Evolutionary conservation across 1,140 invertebrate species (phyloP), one percentile per base, ranked within the genome.

Genomic region (Dermatophagoides farinae): DNA sequence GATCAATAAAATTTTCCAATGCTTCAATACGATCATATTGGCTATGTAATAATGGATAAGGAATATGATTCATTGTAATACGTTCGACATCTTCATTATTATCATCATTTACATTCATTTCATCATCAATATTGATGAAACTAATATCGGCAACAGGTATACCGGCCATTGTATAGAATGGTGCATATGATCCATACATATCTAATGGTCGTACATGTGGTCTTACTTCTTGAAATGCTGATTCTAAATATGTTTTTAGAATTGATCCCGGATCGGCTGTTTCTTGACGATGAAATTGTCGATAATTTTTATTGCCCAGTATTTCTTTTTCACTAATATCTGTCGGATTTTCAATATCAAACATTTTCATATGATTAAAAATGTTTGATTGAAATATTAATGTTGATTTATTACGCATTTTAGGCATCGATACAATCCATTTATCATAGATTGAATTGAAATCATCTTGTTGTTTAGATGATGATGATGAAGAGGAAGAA

Each of bases 41-140:
- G 1, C 69, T 71, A 49, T 71, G 69, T 60, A 70, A 69, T 5
- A 67, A 46, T n/a, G 71, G 70, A 60, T 69, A 70, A 12, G 64
- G 52, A 16, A 57, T 62, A 25, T 44, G 38, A 44, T n/a, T 39
- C 4, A 41, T 25, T 1, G 41, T 11, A 44, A 41, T 57, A 40
- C 43, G 40, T 18, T 61, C 51, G 20, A 22, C 25, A 25, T 38
- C 31, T 6, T 43, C 12, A 20, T 11, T 38, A 22, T 23, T 9
- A 20, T 31, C 31, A 23, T 23, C 46, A 23, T 18, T 47, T 4
- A 4, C 46, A 23, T 47, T 18, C n/a, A n/a, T n/a, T 8, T 54
- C 52, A 50, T 22, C 12, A 25, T 50, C 20, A 5, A 11, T 20
- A 12, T 20, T 50, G 43, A 62, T 57, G 60, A 66, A 65, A 14